Evolutionary conservation across 1,140 invertebrate genomes (phyloP), one percentile per base, ranked within the genome.

Genomic region (Trichoplusia ni): DNA sequence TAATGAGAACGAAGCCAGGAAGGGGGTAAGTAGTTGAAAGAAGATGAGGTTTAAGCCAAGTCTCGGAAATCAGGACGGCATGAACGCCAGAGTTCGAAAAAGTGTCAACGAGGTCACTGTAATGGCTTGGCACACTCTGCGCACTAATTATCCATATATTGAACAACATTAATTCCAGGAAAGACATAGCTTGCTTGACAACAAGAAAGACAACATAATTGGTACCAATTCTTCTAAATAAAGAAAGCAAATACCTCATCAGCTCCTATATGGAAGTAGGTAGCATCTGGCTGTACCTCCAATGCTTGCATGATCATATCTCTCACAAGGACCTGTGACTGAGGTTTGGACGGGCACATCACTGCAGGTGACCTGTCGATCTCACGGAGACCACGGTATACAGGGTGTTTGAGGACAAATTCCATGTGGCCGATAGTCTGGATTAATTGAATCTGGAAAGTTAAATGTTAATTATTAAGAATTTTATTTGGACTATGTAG

Each of bases 351-450:
- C 0, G 97, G 97, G 78, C 97, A 98, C 38, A 98, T 93, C 0
- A 96, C 96, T 70, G 96, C 95, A 0, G 97, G 96, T 76, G 95
- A 95, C 4, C 92, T 90, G 3, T 93, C 92, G 0, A 96, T 92
- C 91, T 99, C 98, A 16, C 97, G 90, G 6, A 98, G 79, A 13
- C 93, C 91, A 51, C 91, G 81, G 86, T 95, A 98, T 67, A 94
- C 92, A 23, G 94, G 91, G 74, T 97, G 94, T 84, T 99, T 99
- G 19, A 99, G 90, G 0, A 97, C 95, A 93, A 97, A 99, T 92
- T 99, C 97, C 82, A 98, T 86, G 88, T 99, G 98, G 0, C 98
- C 98, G 85, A 99, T 98, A 1, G 98, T 98, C 91, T 99, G 98
- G 11, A 99, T 92, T 8, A 99, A 91, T 25, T 98, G 98, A 71